Percentiles rank a stretch among this genome's conserved stretches.
phyloP scores from a whole-genome alignment of 2,888 invertebrate species.

The Tholera decimalis region DNA sequence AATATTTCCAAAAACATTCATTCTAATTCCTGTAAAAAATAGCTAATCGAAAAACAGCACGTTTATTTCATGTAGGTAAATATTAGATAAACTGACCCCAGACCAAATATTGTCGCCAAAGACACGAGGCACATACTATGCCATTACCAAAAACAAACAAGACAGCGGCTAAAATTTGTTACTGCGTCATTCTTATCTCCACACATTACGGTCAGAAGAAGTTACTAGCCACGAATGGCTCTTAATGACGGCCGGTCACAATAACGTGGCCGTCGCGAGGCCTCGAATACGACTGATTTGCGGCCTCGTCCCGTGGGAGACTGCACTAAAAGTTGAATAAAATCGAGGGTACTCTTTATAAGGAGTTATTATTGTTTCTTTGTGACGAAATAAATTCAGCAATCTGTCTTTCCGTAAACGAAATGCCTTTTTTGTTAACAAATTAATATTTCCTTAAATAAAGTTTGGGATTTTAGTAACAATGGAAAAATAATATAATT shows the following conservation, averaged over 20 bases:
- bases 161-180: conserved; percentile 60
- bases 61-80: neutral
- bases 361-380: conserved; percentile 51
- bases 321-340: conserved; percentile 58
- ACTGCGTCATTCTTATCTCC: conserved; percentile 59
- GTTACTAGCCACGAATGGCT: conserved; percentile 81
- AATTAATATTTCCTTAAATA: neutral
- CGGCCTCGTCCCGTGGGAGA: conserved; percentile 73
- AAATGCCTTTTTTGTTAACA: too few species aligned
- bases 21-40: too few species aligned
- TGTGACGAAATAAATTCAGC: conserved; percentile 3
- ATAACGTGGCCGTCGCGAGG: conserved; percentile 75
- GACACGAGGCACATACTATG: conserved; percentile 8
- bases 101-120: conserved; percentile 22
- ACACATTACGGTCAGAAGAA: conserved; percentile 76
- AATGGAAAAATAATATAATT: too few species aligned
- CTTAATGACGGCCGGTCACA: conserved; percentile 84
- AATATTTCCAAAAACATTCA: too few species aligned
- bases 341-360: conserved; percentile 47
- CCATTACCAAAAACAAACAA: conserved; percentile 46
- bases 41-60: neutral
- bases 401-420: too few species aligned
- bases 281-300: conserved; percentile 79
- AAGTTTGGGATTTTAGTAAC: neutral
- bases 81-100: neutral